Evolutionary conservation across 2,797 vertebrate genomes (phyloP).

Genomic region (Diglossa cyanea): DNA sequence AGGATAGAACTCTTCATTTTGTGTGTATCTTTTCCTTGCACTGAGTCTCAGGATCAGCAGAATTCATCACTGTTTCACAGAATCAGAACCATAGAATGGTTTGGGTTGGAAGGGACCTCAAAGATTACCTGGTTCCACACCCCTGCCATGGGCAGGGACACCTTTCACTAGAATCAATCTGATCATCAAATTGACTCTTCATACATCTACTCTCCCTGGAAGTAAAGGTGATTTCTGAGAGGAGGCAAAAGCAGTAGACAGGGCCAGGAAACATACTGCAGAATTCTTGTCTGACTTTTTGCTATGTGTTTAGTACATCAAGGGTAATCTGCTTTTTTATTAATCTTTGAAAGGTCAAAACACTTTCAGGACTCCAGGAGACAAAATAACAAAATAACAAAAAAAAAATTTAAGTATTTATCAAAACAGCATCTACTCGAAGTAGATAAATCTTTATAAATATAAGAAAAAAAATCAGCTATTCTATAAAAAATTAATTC

Average conservation of each 20-base stretch:
- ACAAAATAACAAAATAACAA: background rate
- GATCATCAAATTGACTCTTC: slow-evolving; percentile 59
- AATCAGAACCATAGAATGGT: background rate
- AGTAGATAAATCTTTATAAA: slow-evolving; percentile 68
- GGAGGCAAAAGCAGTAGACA: slow-evolving; percentile 10
- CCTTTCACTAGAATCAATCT: background rate
- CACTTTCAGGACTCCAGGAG: background rate
- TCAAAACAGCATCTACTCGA: slow-evolving; percentile 71
- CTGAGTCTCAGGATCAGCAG: background rate
- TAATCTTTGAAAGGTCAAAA: slow-evolving; percentile 31
- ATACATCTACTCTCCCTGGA: slow-evolving; percentile 20
- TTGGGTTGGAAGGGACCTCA: background rate
- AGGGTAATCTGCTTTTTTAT: background rate
- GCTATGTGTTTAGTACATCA: background rate
- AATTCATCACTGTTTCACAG: background rate
- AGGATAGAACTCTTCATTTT: background rate
- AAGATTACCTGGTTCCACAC: background rate
- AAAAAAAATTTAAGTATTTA: slow-evolving; percentile 30
- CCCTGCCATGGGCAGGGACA: background rate
- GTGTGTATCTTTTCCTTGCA: background rate
- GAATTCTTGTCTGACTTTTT: background rate
- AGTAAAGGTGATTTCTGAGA: slow-evolving; percentile 26
- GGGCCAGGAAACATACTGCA: background rate
- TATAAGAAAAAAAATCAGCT: slow-evolving; percentile 50
- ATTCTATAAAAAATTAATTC: slow-evolving; percentile 58